Conservation (phyloP, 2,113 vertebrate genomes). For the Mobula birostris region DNA sequence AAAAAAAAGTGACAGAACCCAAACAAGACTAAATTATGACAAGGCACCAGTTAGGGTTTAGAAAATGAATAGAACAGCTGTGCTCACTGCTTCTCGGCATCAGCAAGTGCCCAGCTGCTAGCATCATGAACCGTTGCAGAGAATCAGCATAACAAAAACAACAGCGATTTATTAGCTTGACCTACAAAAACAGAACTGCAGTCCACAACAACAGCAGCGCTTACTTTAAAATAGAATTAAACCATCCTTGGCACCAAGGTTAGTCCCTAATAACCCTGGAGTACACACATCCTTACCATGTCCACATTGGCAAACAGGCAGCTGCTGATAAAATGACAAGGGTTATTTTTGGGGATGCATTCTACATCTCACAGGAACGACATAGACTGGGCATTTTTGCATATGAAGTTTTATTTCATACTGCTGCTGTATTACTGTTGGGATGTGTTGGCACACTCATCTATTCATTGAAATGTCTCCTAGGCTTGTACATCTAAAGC, state of each 20-base stretch:
- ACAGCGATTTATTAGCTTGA: constrained; percentile 1
- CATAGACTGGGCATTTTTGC: neutral
- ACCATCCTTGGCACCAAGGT: neutral
- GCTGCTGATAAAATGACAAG: neutral
- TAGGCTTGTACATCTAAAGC: neutral
- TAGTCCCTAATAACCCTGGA: neutral
- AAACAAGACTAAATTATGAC: neutral
- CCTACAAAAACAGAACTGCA: neutral
- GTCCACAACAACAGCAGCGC: neutral
- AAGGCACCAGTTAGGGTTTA: neutral
- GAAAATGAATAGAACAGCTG: constrained; percentile 13
- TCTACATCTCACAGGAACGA: neutral
- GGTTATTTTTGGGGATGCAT: no score
- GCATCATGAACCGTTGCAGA: neutral
- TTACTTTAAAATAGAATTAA: neutral
- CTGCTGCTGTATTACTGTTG: neutral
- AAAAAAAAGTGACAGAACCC: neutral
- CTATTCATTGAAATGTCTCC: neutral
- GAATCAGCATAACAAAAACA: neutral
- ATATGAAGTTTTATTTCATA: neutral
- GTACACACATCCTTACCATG: neutral
- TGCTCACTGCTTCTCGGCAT: neutral
- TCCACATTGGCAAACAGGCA: neutral
- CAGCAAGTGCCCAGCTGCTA: constrained; percentile 13
- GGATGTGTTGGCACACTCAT: neutral